Evolutionary conservation across 2,797 vertebrate genomes (phyloP).

Genomic region (Onychomys torridus): DNA sequence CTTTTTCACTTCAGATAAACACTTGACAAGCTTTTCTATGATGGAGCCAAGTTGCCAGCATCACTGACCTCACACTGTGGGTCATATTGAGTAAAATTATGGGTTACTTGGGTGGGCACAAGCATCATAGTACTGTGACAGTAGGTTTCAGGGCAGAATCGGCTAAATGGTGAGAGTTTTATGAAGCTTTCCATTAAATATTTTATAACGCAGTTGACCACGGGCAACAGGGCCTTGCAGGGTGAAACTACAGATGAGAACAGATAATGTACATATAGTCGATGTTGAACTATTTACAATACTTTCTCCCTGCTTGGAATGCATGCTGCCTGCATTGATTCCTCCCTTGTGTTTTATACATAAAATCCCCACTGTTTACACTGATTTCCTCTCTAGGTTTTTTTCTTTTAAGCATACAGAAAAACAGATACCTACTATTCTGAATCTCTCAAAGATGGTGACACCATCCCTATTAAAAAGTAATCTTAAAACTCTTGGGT

Average conservation of each 20-base stretch:
- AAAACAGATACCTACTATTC: not conserved
- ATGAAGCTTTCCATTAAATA: not conserved
- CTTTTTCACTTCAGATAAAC: not conserved
- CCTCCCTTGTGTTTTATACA: not conserved
- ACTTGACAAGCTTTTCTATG: not conserved
- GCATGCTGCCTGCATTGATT: accelerated
- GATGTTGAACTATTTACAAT: accelerated
- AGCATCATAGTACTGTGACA: not conserved
- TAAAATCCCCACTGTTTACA: not conserved
- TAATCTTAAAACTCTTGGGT: not conserved
- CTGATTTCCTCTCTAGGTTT: not conserved
- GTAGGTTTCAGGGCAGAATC: not conserved
- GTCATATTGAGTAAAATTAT: not conserved
- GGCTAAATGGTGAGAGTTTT: not conserved
- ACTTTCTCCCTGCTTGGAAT: not conserved
- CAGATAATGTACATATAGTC: not conserved
- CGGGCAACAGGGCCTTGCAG: not conserved
- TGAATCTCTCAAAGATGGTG: slow-evolving; percentile 27
- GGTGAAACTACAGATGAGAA: not conserved
- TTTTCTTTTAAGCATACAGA: slow-evolving; percentile 3
- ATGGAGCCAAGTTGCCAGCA: not conserved
- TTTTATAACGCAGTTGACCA: not conserved
- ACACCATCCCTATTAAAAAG: slow-evolving; percentile 20
- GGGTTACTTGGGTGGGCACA: not conserved
- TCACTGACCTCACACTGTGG: not conserved